Evolutionary conservation across 2,113 vertebrate genomes (phyloP).

Genomic region (Limanda limanda): DNA sequence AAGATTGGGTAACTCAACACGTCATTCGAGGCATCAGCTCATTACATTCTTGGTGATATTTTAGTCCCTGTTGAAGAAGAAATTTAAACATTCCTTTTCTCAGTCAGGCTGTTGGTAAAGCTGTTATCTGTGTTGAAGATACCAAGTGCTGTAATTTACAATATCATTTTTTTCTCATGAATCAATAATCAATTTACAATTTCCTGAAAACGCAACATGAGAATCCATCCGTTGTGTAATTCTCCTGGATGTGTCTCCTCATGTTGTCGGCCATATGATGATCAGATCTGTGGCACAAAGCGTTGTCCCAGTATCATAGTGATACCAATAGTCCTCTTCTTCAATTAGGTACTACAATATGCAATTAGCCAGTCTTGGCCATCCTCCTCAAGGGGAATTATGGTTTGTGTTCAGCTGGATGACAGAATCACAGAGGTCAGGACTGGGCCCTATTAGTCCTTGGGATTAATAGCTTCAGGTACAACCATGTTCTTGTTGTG

Average conservation of each 20-base stretch:
- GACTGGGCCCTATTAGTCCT: not conserved
- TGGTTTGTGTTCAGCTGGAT: slow-evolving; percentile 3
- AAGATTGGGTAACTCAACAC: too few species aligned
- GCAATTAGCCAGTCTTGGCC: not conserved
- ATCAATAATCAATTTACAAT: not conserved
- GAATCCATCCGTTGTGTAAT: not conserved
- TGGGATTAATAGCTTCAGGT: not conserved
- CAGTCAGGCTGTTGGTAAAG: slow-evolving; percentile 1
- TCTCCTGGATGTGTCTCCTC: not conserved
- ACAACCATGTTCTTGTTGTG: not conserved
- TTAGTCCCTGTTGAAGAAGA: slow-evolving; percentile 17
- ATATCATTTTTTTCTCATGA: not conserved
- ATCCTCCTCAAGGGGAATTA: not conserved
- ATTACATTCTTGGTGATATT: not conserved
- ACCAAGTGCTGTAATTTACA: not conserved
- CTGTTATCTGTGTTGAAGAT: not conserved
- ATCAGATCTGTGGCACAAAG: not conserved
- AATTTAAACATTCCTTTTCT: not conserved
- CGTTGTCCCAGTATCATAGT: not conserved
- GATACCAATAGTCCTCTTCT: slow-evolving; percentile 1
- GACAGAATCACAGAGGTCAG: not conserved
- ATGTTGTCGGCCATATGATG: not conserved
- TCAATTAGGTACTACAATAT: not conserved
- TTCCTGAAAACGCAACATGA: not conserved
- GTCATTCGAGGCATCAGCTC: not conserved